These are phyloP conservation scores for Silurus meridionalis DNA, from an alignment of 2,113 vertebrate species.

Conservation along the genomic window DNA sequence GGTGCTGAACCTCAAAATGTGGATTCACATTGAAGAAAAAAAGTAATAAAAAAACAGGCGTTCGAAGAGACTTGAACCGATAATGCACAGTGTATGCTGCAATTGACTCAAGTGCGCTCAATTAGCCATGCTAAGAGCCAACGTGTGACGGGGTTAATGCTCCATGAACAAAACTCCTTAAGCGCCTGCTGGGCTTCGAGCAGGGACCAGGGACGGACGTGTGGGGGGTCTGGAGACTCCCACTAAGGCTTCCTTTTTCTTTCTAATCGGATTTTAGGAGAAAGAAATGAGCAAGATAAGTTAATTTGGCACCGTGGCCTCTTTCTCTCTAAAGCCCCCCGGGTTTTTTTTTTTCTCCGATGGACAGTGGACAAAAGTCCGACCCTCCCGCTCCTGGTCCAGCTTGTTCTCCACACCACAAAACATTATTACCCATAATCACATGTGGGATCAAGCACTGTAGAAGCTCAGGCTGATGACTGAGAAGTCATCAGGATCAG, in stretches of 20 bases:
- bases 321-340: constrained; percentile 67
- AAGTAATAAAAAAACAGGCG: not conserved
- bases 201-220: constrained; percentile 62
- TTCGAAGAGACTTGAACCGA: not conserved
- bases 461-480: constrained; percentile 59
- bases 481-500: constrained; percentile 48
- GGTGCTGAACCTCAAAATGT: too few relatives aligned
- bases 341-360: constrained; percentile 57
- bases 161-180: constrained; percentile 66
- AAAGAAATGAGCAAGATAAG: constrained; percentile 72
- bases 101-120: constrained; percentile 81
- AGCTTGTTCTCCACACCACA: constrained; percentile 67
- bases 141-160: constrained; percentile 74
- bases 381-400: constrained; percentile 61
- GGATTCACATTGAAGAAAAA: not conserved
- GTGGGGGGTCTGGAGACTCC: constrained; percentile 51
- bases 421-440: constrained; percentile 72
- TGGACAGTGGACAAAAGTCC: constrained; percentile 67
- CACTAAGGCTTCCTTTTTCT: constrained; percentile 65
- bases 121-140: constrained; percentile 78
- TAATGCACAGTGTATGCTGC: constrained; percentile 48
- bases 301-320: constrained; percentile 63
- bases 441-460: constrained; percentile 59
- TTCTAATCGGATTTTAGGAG: constrained; percentile 76
- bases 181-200: constrained; percentile 67